A percentile compares a stretch with the other conserved stretches of the same genome.
phyloP scores from a whole-genome alignment of 1,140 invertebrate species.

The Himalopsyche phryganea region DNA sequence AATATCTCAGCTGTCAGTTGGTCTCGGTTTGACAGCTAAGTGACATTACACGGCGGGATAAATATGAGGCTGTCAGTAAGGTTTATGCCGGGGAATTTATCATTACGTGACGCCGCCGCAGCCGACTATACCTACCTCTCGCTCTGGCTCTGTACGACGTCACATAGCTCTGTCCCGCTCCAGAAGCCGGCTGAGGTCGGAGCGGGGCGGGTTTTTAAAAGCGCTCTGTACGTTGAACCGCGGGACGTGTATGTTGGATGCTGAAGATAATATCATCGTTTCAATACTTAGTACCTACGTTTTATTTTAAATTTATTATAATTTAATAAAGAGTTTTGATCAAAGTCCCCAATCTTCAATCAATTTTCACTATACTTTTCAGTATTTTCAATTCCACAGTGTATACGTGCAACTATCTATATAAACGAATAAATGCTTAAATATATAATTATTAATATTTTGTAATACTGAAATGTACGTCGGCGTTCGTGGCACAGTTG shows the following conservation, averaged over 20 bases:
- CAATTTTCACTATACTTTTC: no score
- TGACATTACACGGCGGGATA: slow-evolving; percentile 36
- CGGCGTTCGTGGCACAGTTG: no score
- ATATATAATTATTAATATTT: no score
- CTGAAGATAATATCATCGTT: neutral
- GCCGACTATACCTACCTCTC: slow-evolving; percentile 6
- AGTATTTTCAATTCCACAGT: no score
- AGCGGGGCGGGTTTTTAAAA: neutral
- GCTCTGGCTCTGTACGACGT: neutral
- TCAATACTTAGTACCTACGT: no score
- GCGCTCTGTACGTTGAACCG: neutral
- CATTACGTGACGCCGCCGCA: slow-evolving; percentile 29
- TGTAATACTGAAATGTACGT: no score
- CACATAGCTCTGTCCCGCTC: slow-evolving; percentile 3
- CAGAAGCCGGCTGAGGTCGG: neutral
- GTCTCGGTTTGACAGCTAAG: slow-evolving; percentile 33
- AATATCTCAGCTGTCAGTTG: slow-evolving; percentile 35
- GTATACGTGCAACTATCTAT: no score
- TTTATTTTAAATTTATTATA: no score
- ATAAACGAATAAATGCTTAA: no score
- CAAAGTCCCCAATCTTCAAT: no score
- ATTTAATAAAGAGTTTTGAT: no score
- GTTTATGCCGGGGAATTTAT: slow-evolving; percentile 34
- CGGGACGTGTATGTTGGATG: slow-evolving; percentile 7
- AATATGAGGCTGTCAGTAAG: slow-evolving; percentile 35